Base-by-base conservation (phyloP, 2,888 invertebrate species). In the Tuberolachnus salignus region DNA sequence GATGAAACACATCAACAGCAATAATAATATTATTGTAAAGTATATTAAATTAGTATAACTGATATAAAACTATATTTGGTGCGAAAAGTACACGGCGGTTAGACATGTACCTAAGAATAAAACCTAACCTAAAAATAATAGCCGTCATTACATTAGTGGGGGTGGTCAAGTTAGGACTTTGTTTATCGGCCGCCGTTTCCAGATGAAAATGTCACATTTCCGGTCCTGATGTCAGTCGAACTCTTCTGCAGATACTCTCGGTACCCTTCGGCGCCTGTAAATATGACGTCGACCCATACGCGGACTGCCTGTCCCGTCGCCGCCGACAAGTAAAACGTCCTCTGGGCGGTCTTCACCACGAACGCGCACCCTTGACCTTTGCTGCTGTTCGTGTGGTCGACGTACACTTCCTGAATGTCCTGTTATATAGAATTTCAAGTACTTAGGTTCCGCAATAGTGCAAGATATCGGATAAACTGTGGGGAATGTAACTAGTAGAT, bases 331-430 rank as follows among this genome's bases (percentile, higher is more conserved):
- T 94, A 94, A 86, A 95, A 97, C 71, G 92, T 90, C 75, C 97
- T 89, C 83, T 95, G 94, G 82, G 92, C 90, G 0, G 97, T 97
- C 87, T 97, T 97, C 80, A 98, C 93, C 84, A 97, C 94, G 86
- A 98, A 97, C 3, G 97, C 97, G 81, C 95, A 90, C 81, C 94
- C 92, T 1, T 96, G 95, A 73, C 95, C 95, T 86, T 94, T 94
- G 0, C 95, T 93, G 1, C 92, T 92, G 86, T 95, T 94, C 84
- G 95, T 90, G 86, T 98, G 97, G 87, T 98, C 98, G 82, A 97
- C 90, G 86, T 97, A 98, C 16, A 98, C 98, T 87, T 98, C 97
- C 87, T 95, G 94, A 83, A 98, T 97, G 49, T 95, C 94, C 93
- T 97, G 88, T 42, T 81, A 26, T 59, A 16, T 26, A 59, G 1